Evolutionary conservation across 2,113 vertebrate species (phyloP).

Genomic region (Pycnonotus jocosus): DNA sequence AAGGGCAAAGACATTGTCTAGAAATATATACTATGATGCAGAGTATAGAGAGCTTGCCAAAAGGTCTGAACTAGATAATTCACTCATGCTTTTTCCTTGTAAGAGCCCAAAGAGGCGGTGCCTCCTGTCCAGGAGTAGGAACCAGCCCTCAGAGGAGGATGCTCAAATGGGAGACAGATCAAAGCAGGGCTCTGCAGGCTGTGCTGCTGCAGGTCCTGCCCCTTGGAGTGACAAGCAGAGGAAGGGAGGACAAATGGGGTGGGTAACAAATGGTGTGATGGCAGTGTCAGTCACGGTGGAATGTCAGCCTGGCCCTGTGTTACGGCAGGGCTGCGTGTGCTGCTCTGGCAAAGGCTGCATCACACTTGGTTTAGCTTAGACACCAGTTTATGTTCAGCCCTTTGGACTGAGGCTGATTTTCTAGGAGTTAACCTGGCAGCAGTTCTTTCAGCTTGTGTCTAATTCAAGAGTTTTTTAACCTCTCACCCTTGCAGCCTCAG

Average conservation of each 20-base stretch:
- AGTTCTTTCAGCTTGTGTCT: neutral
- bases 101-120: slow-evolving; percentile 3
- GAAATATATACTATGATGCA: neutral
- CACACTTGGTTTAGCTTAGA: neutral
- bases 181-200: neutral
- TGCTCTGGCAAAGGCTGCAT: neutral
- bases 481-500: neutral
- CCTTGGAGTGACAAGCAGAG: slow-evolving; percentile 19
- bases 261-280: neutral
- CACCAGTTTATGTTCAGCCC: neutral
- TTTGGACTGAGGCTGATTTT: neutral
- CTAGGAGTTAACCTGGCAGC: neutral
- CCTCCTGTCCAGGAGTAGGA: slow-evolving; percentile 20
- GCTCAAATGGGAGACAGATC: slow-evolving; percentile 28
- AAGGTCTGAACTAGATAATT: neutral
- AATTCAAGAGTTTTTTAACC: neutral
- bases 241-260: neutral
- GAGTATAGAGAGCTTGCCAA: neutral
- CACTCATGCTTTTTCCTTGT: neutral
- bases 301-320: neutral
- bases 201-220: neutral
- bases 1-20: slow-evolving; percentile 26
- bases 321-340: neutral
- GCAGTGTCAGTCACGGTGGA: neutral
- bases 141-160: slow-evolving; percentile 18